Conservation (phyloP, 2,888 invertebrate genomes). For the Cataglyphis cursor region DNA sequence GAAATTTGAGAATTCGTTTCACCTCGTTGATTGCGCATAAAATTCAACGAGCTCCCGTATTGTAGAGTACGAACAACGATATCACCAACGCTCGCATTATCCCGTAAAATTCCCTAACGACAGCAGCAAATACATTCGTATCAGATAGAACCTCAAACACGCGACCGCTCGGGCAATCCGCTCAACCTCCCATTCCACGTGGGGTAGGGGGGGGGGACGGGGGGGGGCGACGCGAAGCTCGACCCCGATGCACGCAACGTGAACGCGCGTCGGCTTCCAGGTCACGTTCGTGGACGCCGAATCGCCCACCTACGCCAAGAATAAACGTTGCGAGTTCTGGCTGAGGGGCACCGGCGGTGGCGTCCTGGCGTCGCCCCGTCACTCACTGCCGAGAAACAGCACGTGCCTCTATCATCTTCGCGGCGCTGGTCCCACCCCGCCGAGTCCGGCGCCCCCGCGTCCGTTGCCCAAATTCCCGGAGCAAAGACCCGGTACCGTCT, state of each 20-base stretch:
- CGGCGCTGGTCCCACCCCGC: conserved; percentile 88
- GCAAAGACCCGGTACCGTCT: conserved; percentile 85
- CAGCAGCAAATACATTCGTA: conserved; percentile 32
- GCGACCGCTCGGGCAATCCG: conserved; percentile 42
- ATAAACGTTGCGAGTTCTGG: conserved; percentile 96
- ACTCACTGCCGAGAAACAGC: conserved; percentile 95
- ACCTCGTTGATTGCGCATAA: conserved; percentile 23
- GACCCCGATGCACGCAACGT: conserved; percentile 17
- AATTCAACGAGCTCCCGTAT: conserved; percentile 7
- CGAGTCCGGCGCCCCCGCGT: conserved; percentile 87
- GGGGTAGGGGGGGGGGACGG: too few relatives aligned
- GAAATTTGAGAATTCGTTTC: background rate
- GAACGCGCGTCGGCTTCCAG: conserved; percentile 84
- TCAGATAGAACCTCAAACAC: conserved; percentile 41
- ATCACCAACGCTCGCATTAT: conserved; percentile 29
- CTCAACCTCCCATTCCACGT: background rate
- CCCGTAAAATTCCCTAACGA: conserved; percentile 49
- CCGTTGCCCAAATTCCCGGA: conserved; percentile 86
- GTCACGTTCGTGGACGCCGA: conserved; percentile 95
- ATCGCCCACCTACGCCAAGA: conserved; percentile 94
- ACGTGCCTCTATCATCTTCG: conserved; percentile 95
- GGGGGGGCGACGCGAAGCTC: conserved; percentile 29
- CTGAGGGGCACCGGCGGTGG: conserved; percentile 93
- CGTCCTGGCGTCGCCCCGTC: conserved; percentile 93
- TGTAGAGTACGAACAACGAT: conserved; percentile 27